These are phyloP conservation scores for Sphyrna mokarran DNA, from an alignment of 2,113 vertebrate genomes.

Conservation along the genomic window DNA sequence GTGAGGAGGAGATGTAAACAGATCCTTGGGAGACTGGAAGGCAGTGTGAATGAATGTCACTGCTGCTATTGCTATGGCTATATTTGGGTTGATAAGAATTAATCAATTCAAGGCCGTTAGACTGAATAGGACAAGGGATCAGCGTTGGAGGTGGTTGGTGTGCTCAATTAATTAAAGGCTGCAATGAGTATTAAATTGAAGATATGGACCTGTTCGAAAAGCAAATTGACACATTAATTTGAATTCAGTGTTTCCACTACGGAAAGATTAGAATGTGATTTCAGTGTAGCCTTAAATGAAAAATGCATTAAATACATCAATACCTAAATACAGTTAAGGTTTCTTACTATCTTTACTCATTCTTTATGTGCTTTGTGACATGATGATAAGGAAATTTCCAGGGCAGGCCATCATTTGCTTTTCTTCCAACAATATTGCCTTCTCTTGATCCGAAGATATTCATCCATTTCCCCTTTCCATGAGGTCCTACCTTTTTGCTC, in stretches of 20 bases:
- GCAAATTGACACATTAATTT: neutral
- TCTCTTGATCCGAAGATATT: neutral
- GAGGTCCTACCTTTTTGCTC: neutral
- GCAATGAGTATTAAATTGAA: neutral
- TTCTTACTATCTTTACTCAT: neutral
- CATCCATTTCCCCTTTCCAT: neutral
- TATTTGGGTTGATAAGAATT: neutral
- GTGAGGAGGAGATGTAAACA: neutral
- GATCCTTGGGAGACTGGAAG: neutral
- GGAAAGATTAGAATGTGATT: neutral
- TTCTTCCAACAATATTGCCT: neutral
- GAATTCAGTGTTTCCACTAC: neutral
- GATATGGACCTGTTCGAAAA: neutral
- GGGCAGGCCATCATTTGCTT: neutral
- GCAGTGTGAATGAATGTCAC: neutral
- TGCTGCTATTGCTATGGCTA: neutral
- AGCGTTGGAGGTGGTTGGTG: neutral
- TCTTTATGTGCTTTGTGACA: neutral
- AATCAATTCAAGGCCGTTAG: neutral
- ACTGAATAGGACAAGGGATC: neutral
- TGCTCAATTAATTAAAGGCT: neutral
- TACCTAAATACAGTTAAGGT: neutral
- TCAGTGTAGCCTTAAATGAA: neutral
- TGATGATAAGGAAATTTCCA: neutral
- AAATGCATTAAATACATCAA: neutral